A percentile compares a stretch with the other conserved stretches of the same genome.
phyloP scores from a whole-genome alignment of 2,888 invertebrate species.

The Eilema griseolum region DNA sequence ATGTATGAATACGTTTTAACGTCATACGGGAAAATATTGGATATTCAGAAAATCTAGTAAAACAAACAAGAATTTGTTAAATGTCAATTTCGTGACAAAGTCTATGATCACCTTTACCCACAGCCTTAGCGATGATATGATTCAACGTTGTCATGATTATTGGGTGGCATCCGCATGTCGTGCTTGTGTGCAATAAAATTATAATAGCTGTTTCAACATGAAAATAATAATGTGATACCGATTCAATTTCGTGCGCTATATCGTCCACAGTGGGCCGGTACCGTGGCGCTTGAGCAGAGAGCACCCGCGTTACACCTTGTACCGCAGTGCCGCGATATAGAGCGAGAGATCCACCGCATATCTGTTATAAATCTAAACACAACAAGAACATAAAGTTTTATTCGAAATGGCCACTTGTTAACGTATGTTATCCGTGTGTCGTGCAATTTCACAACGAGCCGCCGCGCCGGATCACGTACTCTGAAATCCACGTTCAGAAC shows the following conservation, averaged over 20 bases:
- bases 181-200: slow-evolving; percentile 67
- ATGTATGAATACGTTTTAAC: not conserved
- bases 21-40: not conserved
- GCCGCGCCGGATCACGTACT: slow-evolving; percentile 80
- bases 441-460: slow-evolving; percentile 80
- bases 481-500: slow-evolving; percentile 83
- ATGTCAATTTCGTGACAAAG: slow-evolving; percentile 24
- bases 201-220: slow-evolving; percentile 63
- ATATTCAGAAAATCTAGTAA: not conserved
- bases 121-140: slow-evolving; percentile 57
- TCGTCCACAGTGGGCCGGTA: slow-evolving; percentile 19
- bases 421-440: slow-evolving; percentile 78
- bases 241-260: slow-evolving; percentile 47
- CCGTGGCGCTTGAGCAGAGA: not conserved
- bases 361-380: slow-evolving; percentile 76
- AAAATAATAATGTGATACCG: slow-evolving; percentile 52
- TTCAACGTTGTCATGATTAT: slow-evolving; percentile 53
- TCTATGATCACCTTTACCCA: slow-evolving; percentile 35
- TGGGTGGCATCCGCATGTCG: slow-evolving; percentile 63
- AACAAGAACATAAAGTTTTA: slow-evolving; percentile 77
- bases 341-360: slow-evolving; percentile 65
- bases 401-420: slow-evolving; percentile 80
- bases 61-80: slow-evolving; percentile 1
- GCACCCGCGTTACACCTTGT: slow-evolving; percentile 16
- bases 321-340: slow-evolving; percentile 46